phyloP scores from a whole-genome alignment of 2,888 invertebrate genomes.

The Troides helena region DNA sequence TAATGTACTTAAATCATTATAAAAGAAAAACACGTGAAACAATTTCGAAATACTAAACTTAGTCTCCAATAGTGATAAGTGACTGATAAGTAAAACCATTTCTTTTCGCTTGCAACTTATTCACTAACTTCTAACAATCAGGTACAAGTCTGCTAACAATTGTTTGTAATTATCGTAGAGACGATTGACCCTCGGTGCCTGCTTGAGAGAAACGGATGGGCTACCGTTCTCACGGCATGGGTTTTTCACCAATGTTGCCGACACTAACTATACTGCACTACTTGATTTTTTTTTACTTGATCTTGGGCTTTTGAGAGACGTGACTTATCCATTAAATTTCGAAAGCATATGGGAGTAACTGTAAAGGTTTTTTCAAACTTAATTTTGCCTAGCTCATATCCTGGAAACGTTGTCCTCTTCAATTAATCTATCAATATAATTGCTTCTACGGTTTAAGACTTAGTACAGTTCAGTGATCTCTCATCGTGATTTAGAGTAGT shows the following conservation, averaged over 20 bases:
- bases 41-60: background rate
- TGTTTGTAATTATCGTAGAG: constrained; percentile 51
- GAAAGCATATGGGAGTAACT: too few relatives aligned
- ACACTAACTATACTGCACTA: constrained; percentile 34
- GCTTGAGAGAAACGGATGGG: constrained; percentile 61
- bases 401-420: too few relatives aligned
- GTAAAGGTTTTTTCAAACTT: too few relatives aligned
- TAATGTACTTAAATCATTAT: background rate
- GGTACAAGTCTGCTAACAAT: constrained; percentile 34
- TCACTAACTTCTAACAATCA: constrained; percentile 15
- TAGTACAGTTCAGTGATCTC: too few relatives aligned
- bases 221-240: constrained; percentile 58
- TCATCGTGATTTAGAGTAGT: too few relatives aligned
- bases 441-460: too few relatives aligned
- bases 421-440: too few relatives aligned
- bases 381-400: too few relatives aligned
- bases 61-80: background rate
- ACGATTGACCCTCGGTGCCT: constrained; percentile 43
- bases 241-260: constrained; percentile 48
- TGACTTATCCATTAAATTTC: too few relatives aligned
- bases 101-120: background rate
- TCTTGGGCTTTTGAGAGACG: too few relatives aligned
- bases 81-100: background rate
- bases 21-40: background rate
- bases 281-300: too few relatives aligned